phyloP scores from a whole-genome alignment of 1,140 invertebrate genomes.

The Tetragnatha versicolor region DNA sequence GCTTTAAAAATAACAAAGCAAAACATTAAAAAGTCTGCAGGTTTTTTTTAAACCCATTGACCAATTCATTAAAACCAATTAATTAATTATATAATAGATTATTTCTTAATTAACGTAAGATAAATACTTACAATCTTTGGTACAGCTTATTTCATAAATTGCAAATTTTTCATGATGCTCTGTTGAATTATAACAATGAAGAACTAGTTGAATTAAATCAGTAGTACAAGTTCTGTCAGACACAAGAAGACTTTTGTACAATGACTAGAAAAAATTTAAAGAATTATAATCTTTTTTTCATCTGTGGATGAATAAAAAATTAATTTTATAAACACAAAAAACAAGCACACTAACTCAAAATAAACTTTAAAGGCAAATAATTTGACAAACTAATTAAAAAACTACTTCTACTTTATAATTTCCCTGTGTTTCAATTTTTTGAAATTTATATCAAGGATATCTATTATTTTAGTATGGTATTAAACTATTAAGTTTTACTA shows the following conservation, averaged over 20 bases:
- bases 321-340: neutral
- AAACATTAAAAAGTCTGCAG: too few relatives aligned
- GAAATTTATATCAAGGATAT: neutral
- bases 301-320: neutral
- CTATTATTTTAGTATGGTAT: too few relatives aligned
- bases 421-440: neutral
- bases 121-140: conserved; percentile 58
- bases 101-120: conserved; percentile 16
- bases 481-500: too few relatives aligned
- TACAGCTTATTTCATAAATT: conserved; percentile 77
- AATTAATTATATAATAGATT: neutral
- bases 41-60: too few relatives aligned
- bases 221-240: conserved; percentile 89
- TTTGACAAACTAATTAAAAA: neutral
- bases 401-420: neutral
- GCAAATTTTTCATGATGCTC: conserved; percentile 86
- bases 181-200: conserved; percentile 83
- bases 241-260: conserved; percentile 90
- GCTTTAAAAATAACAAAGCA: conserved; percentile 5
- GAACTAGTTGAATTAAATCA: conserved; percentile 82
- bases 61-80: too few relatives aligned
- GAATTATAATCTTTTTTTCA: neutral
- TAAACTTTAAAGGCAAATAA: neutral
- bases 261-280: conserved; percentile 70
- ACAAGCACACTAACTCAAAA: neutral